Evolutionary conservation across 2,888 invertebrate species (phyloP).

Genomic region (Mesoligia furuncula): DNA sequence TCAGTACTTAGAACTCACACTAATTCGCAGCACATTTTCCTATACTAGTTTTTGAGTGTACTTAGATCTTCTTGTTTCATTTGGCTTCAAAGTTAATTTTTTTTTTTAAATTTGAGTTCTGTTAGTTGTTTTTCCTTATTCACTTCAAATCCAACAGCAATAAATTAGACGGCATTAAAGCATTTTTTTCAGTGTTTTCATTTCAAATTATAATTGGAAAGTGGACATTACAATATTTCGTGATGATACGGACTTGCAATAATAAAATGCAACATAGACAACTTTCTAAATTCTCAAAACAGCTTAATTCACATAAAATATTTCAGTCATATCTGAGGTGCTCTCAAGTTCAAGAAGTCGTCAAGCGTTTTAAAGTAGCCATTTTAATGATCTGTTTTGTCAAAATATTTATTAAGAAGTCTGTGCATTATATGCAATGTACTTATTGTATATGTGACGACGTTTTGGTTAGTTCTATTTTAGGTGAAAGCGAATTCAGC

Average conservation of each 20-base stretch:
- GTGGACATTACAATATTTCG: slow-evolving; percentile 11
- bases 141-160: neutral
- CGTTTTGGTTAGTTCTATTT: neutral
- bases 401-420: neutral
- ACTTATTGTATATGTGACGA: neutral
- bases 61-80: slow-evolving; percentile 1
- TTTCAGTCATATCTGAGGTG: slow-evolving; percentile 50
- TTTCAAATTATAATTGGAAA: slow-evolving; percentile 17
- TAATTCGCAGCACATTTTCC: slow-evolving; percentile 13
- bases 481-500: slow-evolving; percentile 12
- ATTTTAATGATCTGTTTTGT: slow-evolving; percentile 23
- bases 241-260: slow-evolving; percentile 16
- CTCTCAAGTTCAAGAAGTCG: slow-evolving; percentile 20
- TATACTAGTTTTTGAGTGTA: slow-evolving; percentile 20
- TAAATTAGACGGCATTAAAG: neutral
- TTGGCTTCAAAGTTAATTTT: neutral
- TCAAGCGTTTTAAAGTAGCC: neutral
- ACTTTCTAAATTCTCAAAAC: slow-evolving; percentile 38
- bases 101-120: neutral
- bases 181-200: neutral
- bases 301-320: slow-evolving; percentile 40
- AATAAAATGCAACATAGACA: slow-evolving; percentile 4
- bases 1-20: slow-evolving; percentile 34
- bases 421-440: slow-evolving; percentile 1
- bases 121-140: neutral